Evolutionary conservation across 2,888 invertebrate genomes (phyloP), one percentile per base, ranked within the genome.

Genomic region (Orchesella flavescens): DNA sequence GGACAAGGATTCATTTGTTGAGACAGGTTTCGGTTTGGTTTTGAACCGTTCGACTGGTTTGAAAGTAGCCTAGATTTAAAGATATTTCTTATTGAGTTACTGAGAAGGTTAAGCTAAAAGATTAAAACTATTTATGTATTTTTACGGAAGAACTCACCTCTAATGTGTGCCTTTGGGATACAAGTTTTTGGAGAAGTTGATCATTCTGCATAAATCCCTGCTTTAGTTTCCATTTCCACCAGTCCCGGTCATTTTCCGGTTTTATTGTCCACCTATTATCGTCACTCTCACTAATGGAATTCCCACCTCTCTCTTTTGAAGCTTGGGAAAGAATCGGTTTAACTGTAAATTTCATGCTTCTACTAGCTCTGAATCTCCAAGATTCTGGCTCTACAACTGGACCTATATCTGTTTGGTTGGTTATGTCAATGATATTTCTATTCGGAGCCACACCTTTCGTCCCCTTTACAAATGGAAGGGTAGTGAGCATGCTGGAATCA

Each of bases 201-300:
- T 79, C 79, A 57, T 79, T 79, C 72, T 79, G 65, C 19, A 73
- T 9, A 55, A 79, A 72, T 21, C 79, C 46, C 44, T 73, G 72
- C 19, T 79, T 79, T 17, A 79, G 21, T 46, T 79, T 79, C 79
- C 72, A 79, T 19, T 19, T 46, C 79, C 79, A 79, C 72, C 72
- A 79, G 13, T 79, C 73, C 23, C 55, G 63, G 13, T 79, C 73
- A 57, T 79, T 79, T 21, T 72, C 79, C 10, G 72, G 79, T 19
- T 72, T 55, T 21, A 55, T 17, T 59, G 19, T 17, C 71, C 71
- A 69, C 24, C 55, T 66, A n/a, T 34, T 34, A 4, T 34, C 34
- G 1, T 66, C 66, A 19, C 24, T 66, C 2, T 19, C 17, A 19
- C 13, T 12, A 5, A 21, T 19, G n/a, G 13, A 15, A 3, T 9